Conservation (phyloP, 2,797 vertebrate genomes). For the Anisognathus igniventris region DNA sequence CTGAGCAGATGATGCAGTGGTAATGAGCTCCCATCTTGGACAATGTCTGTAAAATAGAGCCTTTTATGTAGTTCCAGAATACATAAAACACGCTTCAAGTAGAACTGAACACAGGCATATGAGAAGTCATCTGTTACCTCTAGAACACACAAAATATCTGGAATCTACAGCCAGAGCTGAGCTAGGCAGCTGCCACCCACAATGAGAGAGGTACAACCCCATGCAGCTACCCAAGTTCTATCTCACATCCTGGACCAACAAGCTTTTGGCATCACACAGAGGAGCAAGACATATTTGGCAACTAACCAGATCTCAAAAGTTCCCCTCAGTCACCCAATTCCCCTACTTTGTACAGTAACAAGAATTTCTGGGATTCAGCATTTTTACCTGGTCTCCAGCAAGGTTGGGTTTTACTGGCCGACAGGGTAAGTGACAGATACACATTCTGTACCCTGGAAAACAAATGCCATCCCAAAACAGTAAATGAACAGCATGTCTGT, state of each 20-base stretch:
- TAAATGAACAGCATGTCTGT: not conserved
- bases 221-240: not conserved
- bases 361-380: not conserved
- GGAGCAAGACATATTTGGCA: not conserved
- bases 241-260: not conserved
- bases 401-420: slow-evolving; percentile 82
- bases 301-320: not conserved
- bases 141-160: not conserved
- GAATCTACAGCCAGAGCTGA: not conserved
- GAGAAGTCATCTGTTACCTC: not conserved
- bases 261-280: not conserved
- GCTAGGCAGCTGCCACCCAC: not conserved
- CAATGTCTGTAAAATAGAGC: slow-evolving; percentile 66
- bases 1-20: slow-evolving; percentile 94
- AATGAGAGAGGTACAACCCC: not conserved
- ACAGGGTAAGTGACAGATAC: slow-evolving; percentile 93
- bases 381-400: slow-evolving; percentile 81
- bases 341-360: not conserved
- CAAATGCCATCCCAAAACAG: not conserved
- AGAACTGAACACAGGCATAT: not conserved
- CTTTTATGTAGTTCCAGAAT: not conserved
- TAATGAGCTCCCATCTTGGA: slow-evolving; percentile 89
- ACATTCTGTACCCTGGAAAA: slow-evolving; percentile 90
- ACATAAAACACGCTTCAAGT: not conserved
- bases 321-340: not conserved